These are phyloP conservation scores for Notospermus geniculatus DNA, from an alignment of 1,140 invertebrate genomes.

Conservation along the genomic window DNA sequence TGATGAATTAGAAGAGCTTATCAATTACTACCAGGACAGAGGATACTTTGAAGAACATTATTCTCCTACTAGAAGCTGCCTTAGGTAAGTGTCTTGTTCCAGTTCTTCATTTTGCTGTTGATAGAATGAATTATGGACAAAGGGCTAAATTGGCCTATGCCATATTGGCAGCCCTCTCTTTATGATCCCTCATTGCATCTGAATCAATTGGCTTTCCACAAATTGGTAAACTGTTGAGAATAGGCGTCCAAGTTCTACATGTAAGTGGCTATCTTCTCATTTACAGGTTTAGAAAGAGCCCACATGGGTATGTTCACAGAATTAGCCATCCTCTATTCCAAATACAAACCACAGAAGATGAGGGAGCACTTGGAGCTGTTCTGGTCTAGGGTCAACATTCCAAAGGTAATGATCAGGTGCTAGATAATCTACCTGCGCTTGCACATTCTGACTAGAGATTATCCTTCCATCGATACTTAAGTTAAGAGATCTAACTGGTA, in stretches of 20 bases:
- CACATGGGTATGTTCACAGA: constrained; percentile 99
- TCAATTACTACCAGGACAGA: constrained; percentile 94
- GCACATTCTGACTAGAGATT: no score
- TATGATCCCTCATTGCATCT: no score
- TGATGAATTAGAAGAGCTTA: constrained; percentile 97
- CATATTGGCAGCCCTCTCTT: neutral
- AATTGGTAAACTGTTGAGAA: no score
- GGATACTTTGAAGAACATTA: constrained; percentile 98
- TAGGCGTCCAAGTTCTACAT: no score
- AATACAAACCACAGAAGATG: constrained; percentile 99
- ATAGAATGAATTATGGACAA: no score
- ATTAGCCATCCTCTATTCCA: constrained; percentile 96
- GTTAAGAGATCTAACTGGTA: neutral
- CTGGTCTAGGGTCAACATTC: constrained; percentile 99
- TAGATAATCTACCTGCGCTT: neutral
- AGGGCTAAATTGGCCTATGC: no score
- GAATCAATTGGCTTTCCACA: no score
- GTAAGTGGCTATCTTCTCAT: constrained; percentile 1
- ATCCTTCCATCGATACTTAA: no score
- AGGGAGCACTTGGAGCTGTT: constrained; percentile 98
- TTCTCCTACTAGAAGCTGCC: constrained; percentile 93
- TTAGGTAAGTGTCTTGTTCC: constrained; percentile 64
- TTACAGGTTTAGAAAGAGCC: constrained; percentile 82
- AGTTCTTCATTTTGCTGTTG: no score
- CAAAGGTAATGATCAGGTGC: constrained; percentile 71